phyloP scores from a whole-genome alignment of 2,113 vertebrate genomes.

The Carassius gibelio region DNA sequence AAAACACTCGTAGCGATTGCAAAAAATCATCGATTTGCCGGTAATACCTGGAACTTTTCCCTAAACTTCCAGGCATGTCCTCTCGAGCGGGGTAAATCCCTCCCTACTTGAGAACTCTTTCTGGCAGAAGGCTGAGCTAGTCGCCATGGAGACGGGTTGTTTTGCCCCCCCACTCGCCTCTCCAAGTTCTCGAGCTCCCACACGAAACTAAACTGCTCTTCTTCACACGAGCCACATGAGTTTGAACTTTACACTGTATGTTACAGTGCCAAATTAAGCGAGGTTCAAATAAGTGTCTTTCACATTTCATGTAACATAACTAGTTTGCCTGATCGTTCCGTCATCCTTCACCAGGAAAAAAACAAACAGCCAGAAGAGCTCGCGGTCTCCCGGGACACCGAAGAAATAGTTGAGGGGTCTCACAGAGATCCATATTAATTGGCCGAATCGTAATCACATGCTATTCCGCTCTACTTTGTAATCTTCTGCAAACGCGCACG shows the following conservation, averaged over 20 bases:
- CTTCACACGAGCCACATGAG: conserved; percentile 38
- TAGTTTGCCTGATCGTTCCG: background rate
- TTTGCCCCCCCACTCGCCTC: conserved; percentile 66
- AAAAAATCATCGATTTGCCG: conserved; percentile 48
- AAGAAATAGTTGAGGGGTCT: background rate
- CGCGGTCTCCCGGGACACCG: background rate
- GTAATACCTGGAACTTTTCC: conserved; percentile 66
- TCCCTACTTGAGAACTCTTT: conserved; percentile 63
- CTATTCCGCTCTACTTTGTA: background rate
- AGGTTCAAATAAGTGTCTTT: background rate
- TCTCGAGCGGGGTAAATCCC: conserved; percentile 66
- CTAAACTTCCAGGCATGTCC: conserved; percentile 69
- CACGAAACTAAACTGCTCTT: conserved; percentile 38
- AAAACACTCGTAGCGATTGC: conserved; percentile 34
- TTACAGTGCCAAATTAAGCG: background rate
- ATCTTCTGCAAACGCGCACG: background rate
- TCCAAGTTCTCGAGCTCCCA: conserved; percentile 46
- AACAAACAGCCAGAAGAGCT: too few relatives aligned
- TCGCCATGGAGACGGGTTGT: conserved; percentile 72
- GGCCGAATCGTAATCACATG: background rate
- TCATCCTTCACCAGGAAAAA: too few relatives aligned
- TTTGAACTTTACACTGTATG: background rate
- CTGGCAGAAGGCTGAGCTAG: conserved; percentile 73
- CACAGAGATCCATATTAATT: background rate
- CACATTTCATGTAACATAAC: conserved; percentile 2